A percentile compares a stretch with the other conserved stretches of the same genome.
Conservation (phyloP, 2,888 invertebrate species). For the Patella caerulea region DNA sequence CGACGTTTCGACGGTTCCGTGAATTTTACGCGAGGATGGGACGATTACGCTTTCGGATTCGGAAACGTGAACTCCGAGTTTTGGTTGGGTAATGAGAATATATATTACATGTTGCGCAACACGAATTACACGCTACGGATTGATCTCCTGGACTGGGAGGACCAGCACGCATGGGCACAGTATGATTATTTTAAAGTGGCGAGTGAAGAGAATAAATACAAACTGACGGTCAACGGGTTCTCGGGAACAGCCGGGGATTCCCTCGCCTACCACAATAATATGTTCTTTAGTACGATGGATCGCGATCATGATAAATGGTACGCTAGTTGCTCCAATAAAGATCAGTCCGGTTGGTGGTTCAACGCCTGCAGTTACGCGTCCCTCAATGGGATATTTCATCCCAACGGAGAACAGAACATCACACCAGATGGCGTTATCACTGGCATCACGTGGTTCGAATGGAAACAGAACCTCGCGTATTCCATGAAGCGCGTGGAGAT, state of each 20-base stretch:
- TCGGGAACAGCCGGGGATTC: constrained; percentile 89
- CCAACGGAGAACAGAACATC: constrained; percentile 37
- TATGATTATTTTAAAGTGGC: constrained; percentile 83
- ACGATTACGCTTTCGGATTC: constrained; percentile 86
- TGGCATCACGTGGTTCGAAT: constrained; percentile 58
- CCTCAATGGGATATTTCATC: constrained; percentile 56
- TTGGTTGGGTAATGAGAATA: constrained; percentile 89
- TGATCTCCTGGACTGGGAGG: constrained; percentile 88
- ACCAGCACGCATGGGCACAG: constrained; percentile 83
- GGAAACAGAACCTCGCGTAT: constrained; percentile 55
- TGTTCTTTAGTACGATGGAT: constrained; percentile 92
- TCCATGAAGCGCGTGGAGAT: constrained; percentile 56
- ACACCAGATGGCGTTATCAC: constrained; percentile 53
- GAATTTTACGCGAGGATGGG: constrained; percentile 88
- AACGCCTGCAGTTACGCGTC: constrained; percentile 58
- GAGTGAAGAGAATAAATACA: constrained; percentile 80
- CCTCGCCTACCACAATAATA: constrained; percentile 86
- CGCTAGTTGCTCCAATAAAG: constrained; percentile 56
- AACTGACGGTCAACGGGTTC: constrained; percentile 78
- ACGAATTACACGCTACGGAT: constrained; percentile 77
- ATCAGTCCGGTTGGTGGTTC: constrained; percentile 65
- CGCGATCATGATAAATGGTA: constrained; percentile 83
- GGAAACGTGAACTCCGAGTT: constrained; percentile 83
- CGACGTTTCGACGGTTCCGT: constrained; percentile 83
- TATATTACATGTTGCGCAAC: constrained; percentile 80